Evolutionary conservation across 1,140 invertebrate genomes (phyloP).

Genomic region (Branchinecta lynchi): DNA sequence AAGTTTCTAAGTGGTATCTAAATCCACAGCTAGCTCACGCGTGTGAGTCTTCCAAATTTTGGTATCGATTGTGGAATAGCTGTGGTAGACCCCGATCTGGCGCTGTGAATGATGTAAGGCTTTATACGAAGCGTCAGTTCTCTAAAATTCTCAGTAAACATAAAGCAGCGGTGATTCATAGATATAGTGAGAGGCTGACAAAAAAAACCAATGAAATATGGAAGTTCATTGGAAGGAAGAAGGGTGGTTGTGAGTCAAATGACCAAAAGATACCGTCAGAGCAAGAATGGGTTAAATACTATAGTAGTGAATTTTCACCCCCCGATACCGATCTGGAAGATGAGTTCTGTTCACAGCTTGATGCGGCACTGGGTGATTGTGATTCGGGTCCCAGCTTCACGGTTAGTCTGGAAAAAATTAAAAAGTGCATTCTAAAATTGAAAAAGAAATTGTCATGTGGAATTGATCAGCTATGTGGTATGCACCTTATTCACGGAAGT

Average conservation of each 20-base stretch:
- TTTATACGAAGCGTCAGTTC: too few relatives aligned
- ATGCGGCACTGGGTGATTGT: neutral
- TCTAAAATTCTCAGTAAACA: too few relatives aligned
- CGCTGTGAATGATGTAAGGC: too few relatives aligned
- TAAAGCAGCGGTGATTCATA: too few relatives aligned
- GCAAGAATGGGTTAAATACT: too few relatives aligned
- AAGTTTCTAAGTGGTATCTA: neutral
- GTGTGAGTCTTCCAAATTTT: slow-evolving; percentile 6
- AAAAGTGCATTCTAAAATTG: neutral
- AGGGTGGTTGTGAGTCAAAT: too few relatives aligned
- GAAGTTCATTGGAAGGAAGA: too few relatives aligned
- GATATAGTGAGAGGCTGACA: too few relatives aligned
- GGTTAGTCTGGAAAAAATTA: slow-evolving; percentile 4
- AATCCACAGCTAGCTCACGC: neutral
- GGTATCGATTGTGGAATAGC: too few relatives aligned
- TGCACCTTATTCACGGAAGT: neutral
- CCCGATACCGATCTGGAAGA: neutral
- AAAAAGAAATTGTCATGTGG: neutral
- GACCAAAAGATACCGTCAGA: neutral
- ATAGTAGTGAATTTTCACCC: too few relatives aligned
- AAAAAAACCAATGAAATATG: too few relatives aligned
- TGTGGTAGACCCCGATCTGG: too few relatives aligned
- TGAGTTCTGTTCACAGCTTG: neutral
- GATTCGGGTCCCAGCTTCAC: neutral
- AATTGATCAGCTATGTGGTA: neutral